These are phyloP conservation scores for Lamprotornis superbus DNA, from an alignment of 2,113 vertebrate species.

Conservation along the genomic window DNA sequence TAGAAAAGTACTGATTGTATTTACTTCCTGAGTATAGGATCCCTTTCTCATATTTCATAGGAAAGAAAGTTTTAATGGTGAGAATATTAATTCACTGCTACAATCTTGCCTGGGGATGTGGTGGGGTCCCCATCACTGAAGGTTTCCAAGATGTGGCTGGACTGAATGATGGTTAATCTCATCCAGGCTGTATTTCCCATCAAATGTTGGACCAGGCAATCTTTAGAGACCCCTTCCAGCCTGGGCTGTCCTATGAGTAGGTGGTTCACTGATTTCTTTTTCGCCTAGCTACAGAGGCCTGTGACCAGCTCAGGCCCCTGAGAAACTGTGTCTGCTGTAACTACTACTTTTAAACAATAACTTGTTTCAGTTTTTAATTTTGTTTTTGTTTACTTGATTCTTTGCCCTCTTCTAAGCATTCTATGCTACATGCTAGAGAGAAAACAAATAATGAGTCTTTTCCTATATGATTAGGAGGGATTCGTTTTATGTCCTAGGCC, in stretches of 20 bases:
- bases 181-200: neutral
- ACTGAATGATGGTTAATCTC: neutral
- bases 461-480: neutral
- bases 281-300: neutral
- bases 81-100: neutral
- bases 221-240: neutral
- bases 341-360: neutral
- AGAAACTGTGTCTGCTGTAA: neutral
- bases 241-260: neutral
- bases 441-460: neutral
- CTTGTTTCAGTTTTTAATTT: neutral
- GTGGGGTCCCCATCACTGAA: neutral
- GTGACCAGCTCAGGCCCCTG: neutral
- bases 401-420: neutral
- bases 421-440: neutral
- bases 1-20: neutral
- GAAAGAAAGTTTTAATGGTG: neutral
- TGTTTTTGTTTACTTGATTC: neutral
- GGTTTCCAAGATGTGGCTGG: neutral
- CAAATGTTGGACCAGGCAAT: fast-evolving
- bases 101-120: neutral
- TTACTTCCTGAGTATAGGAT: neutral
- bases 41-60: neutral
- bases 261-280: neutral
- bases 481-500: neutral